A percentile compares a stretch with the other conserved stretches of the same genome.
These are phyloP conservation scores for Chymomyza costata DNA, from an alignment of 1,140 invertebrate species.

Conservation along the genomic window DNA sequence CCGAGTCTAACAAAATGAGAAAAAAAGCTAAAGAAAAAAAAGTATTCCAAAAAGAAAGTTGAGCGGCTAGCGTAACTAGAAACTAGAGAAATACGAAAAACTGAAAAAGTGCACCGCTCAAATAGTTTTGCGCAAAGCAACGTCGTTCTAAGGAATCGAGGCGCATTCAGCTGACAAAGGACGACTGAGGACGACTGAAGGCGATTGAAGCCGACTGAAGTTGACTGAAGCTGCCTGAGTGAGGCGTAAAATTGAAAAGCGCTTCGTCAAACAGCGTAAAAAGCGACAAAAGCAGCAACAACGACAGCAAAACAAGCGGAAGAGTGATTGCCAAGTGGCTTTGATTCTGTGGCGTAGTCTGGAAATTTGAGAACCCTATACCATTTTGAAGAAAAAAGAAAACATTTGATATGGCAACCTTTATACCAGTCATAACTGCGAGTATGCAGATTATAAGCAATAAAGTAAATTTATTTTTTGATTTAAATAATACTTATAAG, in stretches of 20 bases:
- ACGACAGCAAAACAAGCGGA: conserved; percentile 45
- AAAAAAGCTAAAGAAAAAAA: conserved; percentile 12
- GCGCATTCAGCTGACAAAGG: conserved; percentile 16
- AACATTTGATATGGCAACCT: too few species aligned
- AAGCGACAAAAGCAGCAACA: neutral
- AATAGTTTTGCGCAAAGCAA: conserved; percentile 40
- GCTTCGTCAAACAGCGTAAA: conserved; percentile 60
- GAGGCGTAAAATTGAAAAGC: conserved; percentile 73
- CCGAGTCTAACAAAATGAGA: conserved; percentile 12
- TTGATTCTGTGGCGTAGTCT: conserved; percentile 6
- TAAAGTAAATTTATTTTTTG: too few species aligned
- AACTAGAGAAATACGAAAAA: neutral
- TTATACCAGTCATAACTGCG: too few species aligned
- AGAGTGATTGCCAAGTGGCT: conserved; percentile 30
- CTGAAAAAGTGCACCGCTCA: conserved; percentile 1
- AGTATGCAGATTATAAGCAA: too few species aligned
- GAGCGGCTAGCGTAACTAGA: neutral
- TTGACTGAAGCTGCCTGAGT: conserved; percentile 50
- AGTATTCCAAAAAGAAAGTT: conserved; percentile 1
- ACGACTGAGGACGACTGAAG: neutral
- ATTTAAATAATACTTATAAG: too few species aligned
- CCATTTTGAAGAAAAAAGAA: conserved; percentile 4
- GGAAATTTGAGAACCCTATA: too few species aligned
- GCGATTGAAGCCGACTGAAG: conserved; percentile 31
- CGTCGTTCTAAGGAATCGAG: conserved; percentile 45